These are phyloP conservation scores for Chamaetylas fuelleborni DNA, from an alignment of 2,113 vertebrate genomes.

Conservation along the genomic window DNA sequence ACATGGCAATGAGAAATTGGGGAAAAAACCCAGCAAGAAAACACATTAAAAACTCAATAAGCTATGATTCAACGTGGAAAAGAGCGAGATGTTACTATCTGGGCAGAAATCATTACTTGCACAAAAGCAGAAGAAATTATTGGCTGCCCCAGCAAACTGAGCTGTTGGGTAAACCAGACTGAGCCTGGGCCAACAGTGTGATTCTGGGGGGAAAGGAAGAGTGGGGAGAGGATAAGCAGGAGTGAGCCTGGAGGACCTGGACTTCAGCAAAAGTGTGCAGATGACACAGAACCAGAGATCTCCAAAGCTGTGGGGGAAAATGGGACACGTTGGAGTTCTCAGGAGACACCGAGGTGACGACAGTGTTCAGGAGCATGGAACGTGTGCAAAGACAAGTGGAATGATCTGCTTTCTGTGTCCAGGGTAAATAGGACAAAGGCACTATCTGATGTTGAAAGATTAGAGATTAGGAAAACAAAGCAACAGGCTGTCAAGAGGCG, in stretches of 20 bases:
- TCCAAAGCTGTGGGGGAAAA: neutral
- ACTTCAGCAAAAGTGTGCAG: neutral
- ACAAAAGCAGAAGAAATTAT: neutral
- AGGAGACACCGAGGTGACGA: neutral
- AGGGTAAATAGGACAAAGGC: neutral
- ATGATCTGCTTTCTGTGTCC: neutral
- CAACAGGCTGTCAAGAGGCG: neutral
- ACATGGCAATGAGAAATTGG: rapidly evolving
- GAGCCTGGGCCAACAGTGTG: neutral
- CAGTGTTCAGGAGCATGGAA: neutral
- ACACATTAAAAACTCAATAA: neutral
- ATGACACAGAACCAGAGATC: neutral
- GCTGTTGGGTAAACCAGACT: neutral
- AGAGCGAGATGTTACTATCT: neutral
- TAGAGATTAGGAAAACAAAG: neutral
- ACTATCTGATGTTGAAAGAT: neutral
- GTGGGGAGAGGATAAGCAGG: neutral
- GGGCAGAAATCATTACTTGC: neutral
- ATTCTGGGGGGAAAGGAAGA: neutral
- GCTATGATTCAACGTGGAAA: neutral
- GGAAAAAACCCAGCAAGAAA: rapidly evolving
- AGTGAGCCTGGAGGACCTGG: neutral
- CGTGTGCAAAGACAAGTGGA: neutral
- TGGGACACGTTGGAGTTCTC: rapidly evolving
- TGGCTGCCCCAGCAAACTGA: neutral